phyloP scores from a whole-genome alignment of 2,888 invertebrate genomes.

The Apoderus coryli region DNA sequence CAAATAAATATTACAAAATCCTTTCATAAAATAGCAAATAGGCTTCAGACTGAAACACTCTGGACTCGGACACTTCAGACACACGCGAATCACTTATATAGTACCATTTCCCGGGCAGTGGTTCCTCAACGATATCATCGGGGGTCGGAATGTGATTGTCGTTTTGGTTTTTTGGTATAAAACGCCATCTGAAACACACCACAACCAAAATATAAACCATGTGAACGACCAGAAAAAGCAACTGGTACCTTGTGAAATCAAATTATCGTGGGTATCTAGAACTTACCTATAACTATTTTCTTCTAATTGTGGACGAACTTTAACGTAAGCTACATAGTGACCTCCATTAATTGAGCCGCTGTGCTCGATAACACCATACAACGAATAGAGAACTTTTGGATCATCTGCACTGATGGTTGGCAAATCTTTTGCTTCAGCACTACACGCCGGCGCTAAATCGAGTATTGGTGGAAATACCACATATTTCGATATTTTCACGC shows the following conservation, averaged over 20 bases:
- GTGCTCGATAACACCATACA: slow-evolving; percentile 94
- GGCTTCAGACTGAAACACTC: slow-evolving; percentile 76
- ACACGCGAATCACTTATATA: slow-evolving; percentile 86
- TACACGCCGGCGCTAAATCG: slow-evolving; percentile 85
- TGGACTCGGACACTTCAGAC: slow-evolving; percentile 60
- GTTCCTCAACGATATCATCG: slow-evolving; percentile 31
- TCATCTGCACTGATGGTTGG: slow-evolving; percentile 33
- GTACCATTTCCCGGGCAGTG: slow-evolving; percentile 76
- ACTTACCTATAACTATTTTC: slow-evolving; percentile 48
- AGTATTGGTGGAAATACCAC: slow-evolving; percentile 77
- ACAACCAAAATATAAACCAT: too few relatives aligned
- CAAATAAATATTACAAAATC: slow-evolving; percentile 68
- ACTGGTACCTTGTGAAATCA: too few relatives aligned
- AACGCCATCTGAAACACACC: slow-evolving; percentile 65
- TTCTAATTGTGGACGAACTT: slow-evolving; percentile 53
- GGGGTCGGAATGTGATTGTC: slow-evolving; percentile 32
- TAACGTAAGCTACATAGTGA: slow-evolving; percentile 91
- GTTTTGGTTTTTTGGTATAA: slow-evolving; percentile 41
- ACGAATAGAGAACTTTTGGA: slow-evolving; percentile 54
- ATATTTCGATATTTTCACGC: slow-evolving; percentile 67
- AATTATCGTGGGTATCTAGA: too few relatives aligned
- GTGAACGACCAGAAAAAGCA: too few relatives aligned
- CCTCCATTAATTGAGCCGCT: slow-evolving; percentile 81
- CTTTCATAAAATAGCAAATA: slow-evolving; percentile 95
- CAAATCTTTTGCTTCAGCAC: slow-evolving; percentile 43